Base-by-base conservation (phyloP, 2,888 invertebrate species). In the Drosophila leonis region DNA sequence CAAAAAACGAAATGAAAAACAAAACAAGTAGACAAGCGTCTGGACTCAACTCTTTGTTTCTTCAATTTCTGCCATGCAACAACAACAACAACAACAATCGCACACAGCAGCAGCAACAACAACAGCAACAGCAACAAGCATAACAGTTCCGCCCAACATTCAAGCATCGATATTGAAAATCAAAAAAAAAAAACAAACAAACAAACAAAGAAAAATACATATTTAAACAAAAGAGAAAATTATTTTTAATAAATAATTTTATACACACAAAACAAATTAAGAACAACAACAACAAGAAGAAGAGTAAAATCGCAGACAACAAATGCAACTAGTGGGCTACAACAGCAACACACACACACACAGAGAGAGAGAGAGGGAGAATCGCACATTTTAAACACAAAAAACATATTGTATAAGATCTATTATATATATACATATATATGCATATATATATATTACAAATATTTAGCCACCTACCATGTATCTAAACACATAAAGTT, bases 131-230 rank as follows among this genome's bases (percentile, higher is more conserved):
- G 2, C 67, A 55, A 65, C 64, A 78, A 69, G 67, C 71, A 73
- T 57, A 75, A 87, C 88, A 88, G 83, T 88, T 84, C 84, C 84
- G 84, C 84, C 84, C 84, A 88, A 85, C 78, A 84, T 75, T 69
- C 83, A 78, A 88, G 81, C 84, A 85, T 84, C 78, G 84, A 84
- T 84, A 88, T 88, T 78, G 83, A 88, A 85, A 84, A 84, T 85
- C 75, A 83, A 72, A 54, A 54, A 52, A 10, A 0, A 54, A 51
- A 35, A 37, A 55, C 27, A 48, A 63, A 37, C n/a, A 31, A 51
- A 51, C 31, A 33, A 51, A 64, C 24, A 46, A 54, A 56, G 41
- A 54, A 70, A 55, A 42, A 59, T 52, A 72, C 60, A 78, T 74
- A 62, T 78, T 78, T 78, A 61, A 65, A 71, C 27, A 59, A 52